Evolutionary conservation across 1,140 invertebrate species (phyloP).

Genomic region (Megalopta genalis): DNA sequence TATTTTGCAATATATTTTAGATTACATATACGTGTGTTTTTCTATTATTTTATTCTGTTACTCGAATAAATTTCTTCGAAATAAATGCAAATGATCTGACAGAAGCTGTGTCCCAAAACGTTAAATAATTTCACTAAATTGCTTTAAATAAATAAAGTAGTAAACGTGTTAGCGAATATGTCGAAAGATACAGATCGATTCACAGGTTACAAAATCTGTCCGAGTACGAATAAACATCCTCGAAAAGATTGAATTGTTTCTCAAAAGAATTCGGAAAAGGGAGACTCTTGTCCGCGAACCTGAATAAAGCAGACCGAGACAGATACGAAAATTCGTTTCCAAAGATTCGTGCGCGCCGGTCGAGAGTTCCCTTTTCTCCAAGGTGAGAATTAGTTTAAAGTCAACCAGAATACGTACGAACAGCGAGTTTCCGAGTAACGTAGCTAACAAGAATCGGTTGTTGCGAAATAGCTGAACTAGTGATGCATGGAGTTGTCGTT

Average conservation of each 20-base stretch:
- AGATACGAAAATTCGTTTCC: neutral
- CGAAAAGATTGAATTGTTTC: slow-evolving; percentile 20
- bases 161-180: no score
- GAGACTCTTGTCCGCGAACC: slow-evolving; percentile 3
- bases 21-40: no score
- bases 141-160: no score
- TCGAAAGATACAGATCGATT: neutral
- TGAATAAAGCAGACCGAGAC: no score
- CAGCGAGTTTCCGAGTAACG: neutral
- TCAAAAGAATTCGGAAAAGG: neutral
- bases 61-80: no score
- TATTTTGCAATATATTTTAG: no score
- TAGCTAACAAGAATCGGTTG: slow-evolving; percentile 19
- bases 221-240: no score
- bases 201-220: neutral
- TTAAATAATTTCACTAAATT: no score
- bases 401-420: slow-evolving; percentile 34
- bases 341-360: neutral
- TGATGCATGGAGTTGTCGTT: slow-evolving; percentile 52
- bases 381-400: slow-evolving; percentile 63
- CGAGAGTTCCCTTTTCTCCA: neutral
- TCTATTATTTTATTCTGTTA: no score
- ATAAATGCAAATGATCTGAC: no score
- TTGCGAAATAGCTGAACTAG: slow-evolving; percentile 31
- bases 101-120: no score